A percentile compares a stretch with the other conserved stretches of the same genome.
Conservation (phyloP, 2,797 vertebrate species). For the Phyllotis vaccarum region DNA sequence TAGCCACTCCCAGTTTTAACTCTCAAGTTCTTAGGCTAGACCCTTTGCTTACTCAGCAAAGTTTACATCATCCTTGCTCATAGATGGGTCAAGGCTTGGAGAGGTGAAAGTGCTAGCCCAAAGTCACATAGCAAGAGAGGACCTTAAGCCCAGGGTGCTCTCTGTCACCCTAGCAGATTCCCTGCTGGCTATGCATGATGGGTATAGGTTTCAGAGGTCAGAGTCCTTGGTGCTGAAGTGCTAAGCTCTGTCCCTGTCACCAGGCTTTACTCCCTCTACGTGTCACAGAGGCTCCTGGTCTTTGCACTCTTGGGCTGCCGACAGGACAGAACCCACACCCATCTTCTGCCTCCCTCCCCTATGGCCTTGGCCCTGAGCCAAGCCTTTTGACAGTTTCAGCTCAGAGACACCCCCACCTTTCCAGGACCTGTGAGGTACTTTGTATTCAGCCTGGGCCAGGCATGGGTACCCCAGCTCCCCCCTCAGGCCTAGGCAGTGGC, state of each 20-base stretch:
- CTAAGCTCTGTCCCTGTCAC: background rate
- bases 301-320: background rate
- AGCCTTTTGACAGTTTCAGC: background rate
- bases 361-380: background rate
- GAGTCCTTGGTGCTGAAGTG: fast-evolving
- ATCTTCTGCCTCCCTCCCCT: background rate
- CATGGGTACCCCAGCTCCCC: too few species aligned
- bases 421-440: fast-evolving
- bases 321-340: background rate
- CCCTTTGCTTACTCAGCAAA: background rate
- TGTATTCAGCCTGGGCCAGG: background rate
- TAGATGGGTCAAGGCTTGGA: background rate
- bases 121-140: background rate
- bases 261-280: background rate
- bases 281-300: background rate
- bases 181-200: too few species aligned
- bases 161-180: background rate
- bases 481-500: background rate
- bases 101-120: background rate
- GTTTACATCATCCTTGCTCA: background rate
- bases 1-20: background rate
- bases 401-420: background rate
- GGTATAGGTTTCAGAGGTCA: background rate
- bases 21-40: background rate
- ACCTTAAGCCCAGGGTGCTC: too few species aligned